Base-by-base conservation (phyloP, 2,113 vertebrate genomes). In the Dolichotis patagonum region DNA sequence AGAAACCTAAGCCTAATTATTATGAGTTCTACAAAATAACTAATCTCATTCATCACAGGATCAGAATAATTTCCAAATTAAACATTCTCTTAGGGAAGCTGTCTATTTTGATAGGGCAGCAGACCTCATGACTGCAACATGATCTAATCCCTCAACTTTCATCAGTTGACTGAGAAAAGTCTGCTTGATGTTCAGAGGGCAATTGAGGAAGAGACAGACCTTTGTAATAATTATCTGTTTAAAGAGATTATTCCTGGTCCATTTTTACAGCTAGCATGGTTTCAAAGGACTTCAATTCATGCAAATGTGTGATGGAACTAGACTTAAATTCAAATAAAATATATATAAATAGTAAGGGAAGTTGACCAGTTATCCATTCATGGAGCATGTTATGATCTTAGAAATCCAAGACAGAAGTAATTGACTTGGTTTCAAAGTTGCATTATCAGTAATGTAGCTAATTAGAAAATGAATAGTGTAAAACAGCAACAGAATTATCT, bases 301-400 rank as follows among this genome's bases (percentile, higher is more conserved):
- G 69, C 67, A 94, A 86, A 97, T 92, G 32, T 78, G 63, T 84
- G 85, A 97, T 96, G 88, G 94, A 97, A 97, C 43, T 20, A 96
- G 94, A 97, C 94, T 97, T 91, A 88, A 98, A 96, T 97, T 52
- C 94, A 96, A 98, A 97, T 87, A 90, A 19, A 96, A 16, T 54
- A 77, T 65, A 58, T 8, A 32, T 91, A 88, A 89, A 58, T n/a
- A 60, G 75, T 62, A 52, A 89, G 24, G n/a, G 56, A 75, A 78
- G 49, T 22, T 85, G 52, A 78, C 78, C 56, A 49, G 3, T 54
- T 96, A 85, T 91, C 67, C 91, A 46, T 85, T 96, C 19, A 41
- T 32, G 28, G 12, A 19, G 3, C 49, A 49, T 71, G 3, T 20
- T 3, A 43, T 24, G 19, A 35, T 46, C 82, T 96, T 67, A 65